Evolutionary conservation across 1,140 invertebrate genomes (phyloP).

Genomic region (Leptinotarsa lineolata): DNA sequence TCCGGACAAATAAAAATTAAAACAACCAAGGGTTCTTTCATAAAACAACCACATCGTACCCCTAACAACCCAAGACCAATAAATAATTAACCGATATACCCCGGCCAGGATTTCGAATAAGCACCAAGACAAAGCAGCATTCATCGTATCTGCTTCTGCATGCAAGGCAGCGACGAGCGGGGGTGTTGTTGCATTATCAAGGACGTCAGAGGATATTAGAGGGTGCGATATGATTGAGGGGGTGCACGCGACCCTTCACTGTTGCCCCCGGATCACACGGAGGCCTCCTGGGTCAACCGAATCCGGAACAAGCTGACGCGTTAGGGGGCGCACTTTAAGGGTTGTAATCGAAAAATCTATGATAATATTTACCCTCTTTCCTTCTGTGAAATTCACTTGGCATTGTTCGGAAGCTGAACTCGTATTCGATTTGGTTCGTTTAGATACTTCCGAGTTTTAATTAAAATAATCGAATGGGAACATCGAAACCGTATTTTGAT

Average conservation of each 20-base stretch:
- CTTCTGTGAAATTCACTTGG: slow-evolving; percentile 13
- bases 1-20: not conserved
- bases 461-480: no score
- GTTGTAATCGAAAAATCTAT: slow-evolving; percentile 37
- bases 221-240: slow-evolving; percentile 56
- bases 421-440: not conserved
- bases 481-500: no score
- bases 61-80: slow-evolving; percentile 12
- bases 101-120: not conserved
- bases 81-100: slow-evolving; percentile 21
- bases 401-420: slow-evolving; percentile 4
- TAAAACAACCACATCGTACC: not conserved
- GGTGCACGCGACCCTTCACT: slow-evolving; percentile 46
- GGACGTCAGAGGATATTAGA: slow-evolving; percentile 56
- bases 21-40: not conserved
- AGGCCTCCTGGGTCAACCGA: slow-evolving; percentile 49
- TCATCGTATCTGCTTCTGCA: slow-evolving; percentile 44
- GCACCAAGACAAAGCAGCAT: slow-evolving; percentile 19
- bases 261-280: slow-evolving; percentile 29
- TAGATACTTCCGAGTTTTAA: not conserved
- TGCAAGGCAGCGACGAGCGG: slow-evolving; percentile 36
- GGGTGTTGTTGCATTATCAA: slow-evolving; percentile 54
- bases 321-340: slow-evolving; percentile 39
- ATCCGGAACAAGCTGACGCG: slow-evolving; percentile 45
- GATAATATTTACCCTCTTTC: slow-evolving; percentile 31